Percentiles rank a stretch among this genome's conserved stretches.
Conservation (phyloP, 37 sponge, comb jelly and placozoan genomes). For the Axinella damicornis region DNA sequence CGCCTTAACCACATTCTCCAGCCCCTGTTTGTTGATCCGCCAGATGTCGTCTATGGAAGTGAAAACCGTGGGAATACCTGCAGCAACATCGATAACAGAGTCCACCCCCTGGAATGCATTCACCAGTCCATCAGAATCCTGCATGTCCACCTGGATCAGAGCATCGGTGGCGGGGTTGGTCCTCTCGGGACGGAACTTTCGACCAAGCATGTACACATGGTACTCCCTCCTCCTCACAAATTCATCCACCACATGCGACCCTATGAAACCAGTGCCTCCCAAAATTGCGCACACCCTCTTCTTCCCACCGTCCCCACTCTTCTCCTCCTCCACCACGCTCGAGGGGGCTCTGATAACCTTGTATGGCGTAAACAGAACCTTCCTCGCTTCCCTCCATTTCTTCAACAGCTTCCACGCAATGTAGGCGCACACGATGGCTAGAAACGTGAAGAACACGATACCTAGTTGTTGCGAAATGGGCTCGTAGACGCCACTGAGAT, state of each 20-base stretch:
- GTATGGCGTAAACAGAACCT: conserved; percentile 31
- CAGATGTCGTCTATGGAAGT: conserved; percentile 46
- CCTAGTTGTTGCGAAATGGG: conserved; percentile 54
- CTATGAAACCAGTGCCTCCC: conserved; percentile 75
- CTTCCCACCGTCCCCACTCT: neutral
- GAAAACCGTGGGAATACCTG: conserved; percentile 61
- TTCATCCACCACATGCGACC: conserved; percentile 70
- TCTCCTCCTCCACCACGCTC: neutral
- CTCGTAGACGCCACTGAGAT: conserved; percentile 64
- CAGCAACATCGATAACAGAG: conserved; percentile 61
- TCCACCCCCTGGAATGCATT: conserved; percentile 72
- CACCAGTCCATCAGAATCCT: conserved; percentile 65
- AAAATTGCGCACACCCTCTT: conserved; percentile 21
- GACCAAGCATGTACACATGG: conserved; percentile 73
- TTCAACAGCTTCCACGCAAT: conserved; percentile 4
- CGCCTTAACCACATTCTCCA: conserved; percentile 47
- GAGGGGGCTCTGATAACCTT: conserved; percentile 62
- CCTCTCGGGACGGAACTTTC: conserved; percentile 49
- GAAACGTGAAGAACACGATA: conserved; percentile 39
- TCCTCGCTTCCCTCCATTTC: neutral
- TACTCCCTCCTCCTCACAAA: conserved; percentile 46
- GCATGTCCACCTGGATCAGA: conserved; percentile 75
- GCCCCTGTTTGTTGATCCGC: conserved; percentile 45
- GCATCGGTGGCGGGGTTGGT: conserved; percentile 63
- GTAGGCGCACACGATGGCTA: conserved; percentile 16